Evolutionary conservation across 2,888 invertebrate genomes (phyloP).

Genomic region (Chrysotoxum bicinctum): DNA sequence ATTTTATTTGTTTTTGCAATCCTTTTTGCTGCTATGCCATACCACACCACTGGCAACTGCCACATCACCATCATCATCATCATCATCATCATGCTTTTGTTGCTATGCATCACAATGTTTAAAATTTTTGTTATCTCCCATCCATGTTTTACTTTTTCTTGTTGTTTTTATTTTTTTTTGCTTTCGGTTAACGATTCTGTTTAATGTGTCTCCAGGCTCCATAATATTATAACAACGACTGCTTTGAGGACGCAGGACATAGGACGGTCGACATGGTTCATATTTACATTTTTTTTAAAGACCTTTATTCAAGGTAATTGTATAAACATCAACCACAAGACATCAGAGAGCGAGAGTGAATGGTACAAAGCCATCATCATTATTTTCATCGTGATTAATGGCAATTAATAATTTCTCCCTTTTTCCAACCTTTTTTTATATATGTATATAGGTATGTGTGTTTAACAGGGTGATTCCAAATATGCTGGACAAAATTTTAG

Average conservation of each 20-base stretch:
- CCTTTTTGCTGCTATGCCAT: constrained; percentile 28
- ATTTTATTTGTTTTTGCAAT: constrained; percentile 72
- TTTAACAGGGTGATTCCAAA: not conserved
- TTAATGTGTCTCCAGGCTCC: constrained; percentile 68
- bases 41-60: constrained; percentile 6
- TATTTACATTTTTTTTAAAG: constrained; percentile 64
- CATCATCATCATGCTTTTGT: constrained; percentile 48
- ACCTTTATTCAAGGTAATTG: constrained; percentile 59
- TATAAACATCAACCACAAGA: constrained; percentile 23
- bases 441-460: not conserved
- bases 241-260: constrained; percentile 15
- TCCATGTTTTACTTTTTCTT: constrained; percentile 37
- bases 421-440: not conserved
- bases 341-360: constrained; percentile 20
- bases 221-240: not conserved
- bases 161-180: not conserved
- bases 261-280: constrained; percentile 19
- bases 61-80: constrained; percentile 37
- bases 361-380: constrained; percentile 30
- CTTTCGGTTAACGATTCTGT: constrained; percentile 43
- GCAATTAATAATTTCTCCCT: constrained; percentile 72
- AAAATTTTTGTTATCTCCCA: constrained; percentile 51
- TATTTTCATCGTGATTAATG: constrained; percentile 70
- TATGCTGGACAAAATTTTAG: not conserved
- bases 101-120: constrained; percentile 69